phyloP scores from a whole-genome alignment of 64 coral and sea anemone species.

The Actinia tenebrosa region DNA sequence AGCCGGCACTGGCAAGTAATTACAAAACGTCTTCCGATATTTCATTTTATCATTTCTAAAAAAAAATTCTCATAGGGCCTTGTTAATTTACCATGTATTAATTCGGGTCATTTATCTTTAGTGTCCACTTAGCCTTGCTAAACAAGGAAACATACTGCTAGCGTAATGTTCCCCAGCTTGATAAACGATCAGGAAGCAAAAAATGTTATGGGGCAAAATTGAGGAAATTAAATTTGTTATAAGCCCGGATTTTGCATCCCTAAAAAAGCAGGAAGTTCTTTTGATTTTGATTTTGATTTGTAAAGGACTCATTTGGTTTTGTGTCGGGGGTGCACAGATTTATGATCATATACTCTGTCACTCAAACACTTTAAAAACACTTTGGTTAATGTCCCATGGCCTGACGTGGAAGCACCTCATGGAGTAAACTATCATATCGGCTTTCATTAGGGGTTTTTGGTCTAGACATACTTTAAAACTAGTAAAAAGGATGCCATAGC shows the following conservation, averaged over 20 bases:
- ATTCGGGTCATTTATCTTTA: background rate
- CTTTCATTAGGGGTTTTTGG: background rate
- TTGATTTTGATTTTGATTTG: background rate
- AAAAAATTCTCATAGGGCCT: background rate
- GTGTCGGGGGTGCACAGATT: background rate
- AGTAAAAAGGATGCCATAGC: background rate
- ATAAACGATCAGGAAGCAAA: constrained; percentile 4
- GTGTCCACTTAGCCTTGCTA: background rate
- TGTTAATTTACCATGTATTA: background rate
- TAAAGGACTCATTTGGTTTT: background rate
- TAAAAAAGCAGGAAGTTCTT: background rate
- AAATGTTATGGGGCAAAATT: background rate
- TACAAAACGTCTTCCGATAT: background rate
- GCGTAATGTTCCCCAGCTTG: background rate
- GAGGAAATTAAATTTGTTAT: background rate
- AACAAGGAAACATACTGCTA: background rate
- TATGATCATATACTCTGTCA: background rate
- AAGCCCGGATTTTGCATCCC: background rate
- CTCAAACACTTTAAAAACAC: background rate
- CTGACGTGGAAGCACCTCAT: background rate
- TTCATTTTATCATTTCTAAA: background rate
- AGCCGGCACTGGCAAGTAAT: background rate
- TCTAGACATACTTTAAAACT: background rate
- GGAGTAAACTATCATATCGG: background rate
- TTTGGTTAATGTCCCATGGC: background rate